Evolutionary conservation across 2,113 vertebrate genomes (phyloP).

Genomic region (Poecilia latipinna): DNA sequence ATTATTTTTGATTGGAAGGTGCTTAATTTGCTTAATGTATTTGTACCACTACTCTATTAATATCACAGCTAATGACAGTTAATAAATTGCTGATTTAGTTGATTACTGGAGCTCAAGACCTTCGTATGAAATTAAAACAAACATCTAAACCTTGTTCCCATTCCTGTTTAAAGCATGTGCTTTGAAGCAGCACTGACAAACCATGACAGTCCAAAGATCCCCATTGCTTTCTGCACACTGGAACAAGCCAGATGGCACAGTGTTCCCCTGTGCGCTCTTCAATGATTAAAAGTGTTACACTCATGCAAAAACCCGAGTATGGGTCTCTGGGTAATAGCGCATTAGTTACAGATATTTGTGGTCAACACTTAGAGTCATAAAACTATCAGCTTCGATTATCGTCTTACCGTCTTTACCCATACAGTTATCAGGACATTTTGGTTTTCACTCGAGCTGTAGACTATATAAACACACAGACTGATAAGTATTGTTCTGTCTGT

Average conservation of each 20-base stretch:
- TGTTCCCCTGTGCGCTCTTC: conserved; percentile 49
- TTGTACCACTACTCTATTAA: background rate
- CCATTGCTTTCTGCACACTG: conserved; percentile 33
- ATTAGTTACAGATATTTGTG: conserved; percentile 53
- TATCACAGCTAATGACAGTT: conserved; percentile 14
- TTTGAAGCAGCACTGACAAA: conserved; percentile 10
- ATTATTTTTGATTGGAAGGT: background rate
- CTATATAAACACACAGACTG: conserved; percentile 6
- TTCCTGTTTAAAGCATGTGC: conserved; percentile 1
- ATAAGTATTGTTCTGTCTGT: conserved; percentile 6
- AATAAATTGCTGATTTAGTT: conserved; percentile 4
- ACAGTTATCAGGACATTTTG: conserved; percentile 15
- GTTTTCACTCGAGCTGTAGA: conserved; percentile 8
- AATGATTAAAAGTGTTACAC: conserved; percentile 48
- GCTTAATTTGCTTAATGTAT: conserved; percentile 21
- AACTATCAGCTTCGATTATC: conserved; percentile 48
- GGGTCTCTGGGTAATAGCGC: conserved; percentile 42
- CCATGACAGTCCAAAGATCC: conserved; percentile 40
- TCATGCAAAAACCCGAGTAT: conserved; percentile 45
- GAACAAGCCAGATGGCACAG: conserved; percentile 54
- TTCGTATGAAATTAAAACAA: background rate
- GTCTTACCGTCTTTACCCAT: conserved; percentile 15
- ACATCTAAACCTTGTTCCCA: conserved; percentile 2
- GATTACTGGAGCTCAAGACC: background rate
- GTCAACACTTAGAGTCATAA: conserved; percentile 58